phyloP scores from a whole-genome alignment of 37 sponge, comb jelly and placozoan genomes.

The Beroe ovata region DNA sequence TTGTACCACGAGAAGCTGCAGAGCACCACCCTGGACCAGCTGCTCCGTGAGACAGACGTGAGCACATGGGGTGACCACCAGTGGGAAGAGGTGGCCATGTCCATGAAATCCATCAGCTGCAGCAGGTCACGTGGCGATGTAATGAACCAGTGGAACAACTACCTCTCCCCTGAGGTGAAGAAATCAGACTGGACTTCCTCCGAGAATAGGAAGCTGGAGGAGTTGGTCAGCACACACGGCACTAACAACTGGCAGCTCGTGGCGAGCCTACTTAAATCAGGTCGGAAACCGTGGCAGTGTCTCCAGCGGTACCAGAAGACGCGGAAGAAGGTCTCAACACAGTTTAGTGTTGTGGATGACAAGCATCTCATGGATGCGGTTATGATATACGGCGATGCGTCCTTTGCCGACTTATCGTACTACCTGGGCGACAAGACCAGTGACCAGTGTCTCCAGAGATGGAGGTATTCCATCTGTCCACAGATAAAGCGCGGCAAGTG shows the following conservation, averaged over 20 bases:
- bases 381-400: conserved; percentile 39
- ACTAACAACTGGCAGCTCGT: conserved; percentile 5
- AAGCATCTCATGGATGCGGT: conserved; percentile 38
- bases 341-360: background rate
- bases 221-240: conserved; percentile 12
- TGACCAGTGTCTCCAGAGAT: conserved; percentile 56
- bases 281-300: conserved; percentile 57
- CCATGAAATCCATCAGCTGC: conserved; percentile 4
- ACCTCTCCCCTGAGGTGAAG: background rate
- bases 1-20: conserved; percentile 28
- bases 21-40: background rate
- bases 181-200: background rate
- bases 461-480: conserved; percentile 48
- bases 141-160: conserved; percentile 43
- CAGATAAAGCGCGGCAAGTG: conserved; percentile 59
- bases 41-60: background rate
- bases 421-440: conserved; percentile 62
- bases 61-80: background rate
- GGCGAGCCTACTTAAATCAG: background rate
- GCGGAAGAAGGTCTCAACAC: background rate
- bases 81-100: conserved; percentile 36
- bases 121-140: background rate
- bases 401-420: conserved; percentile 33
- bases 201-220: background rate
- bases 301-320: conserved; percentile 1